Evolutionary conservation across 2,797 vertebrate genomes (phyloP).

Genomic region (Notolepis coatsorum): DNA sequence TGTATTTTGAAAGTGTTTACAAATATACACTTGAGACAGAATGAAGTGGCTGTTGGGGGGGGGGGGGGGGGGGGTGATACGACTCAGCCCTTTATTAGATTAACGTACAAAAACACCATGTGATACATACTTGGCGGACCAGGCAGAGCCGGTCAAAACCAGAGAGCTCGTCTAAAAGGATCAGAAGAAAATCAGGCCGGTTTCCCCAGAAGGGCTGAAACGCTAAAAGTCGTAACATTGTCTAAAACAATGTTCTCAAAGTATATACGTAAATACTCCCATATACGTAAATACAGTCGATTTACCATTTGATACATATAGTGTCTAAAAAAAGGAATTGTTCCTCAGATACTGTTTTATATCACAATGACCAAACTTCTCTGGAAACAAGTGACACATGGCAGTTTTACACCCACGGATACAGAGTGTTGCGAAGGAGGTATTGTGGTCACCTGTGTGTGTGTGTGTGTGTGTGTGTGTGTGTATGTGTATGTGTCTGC

Average conservation of each 20-base stretch:
- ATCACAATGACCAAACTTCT: too few relatives aligned
- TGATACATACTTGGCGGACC: conserved; percentile 45
- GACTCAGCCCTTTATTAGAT: conserved; percentile 49
- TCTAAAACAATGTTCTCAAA: not conserved
- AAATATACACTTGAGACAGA: not conserved
- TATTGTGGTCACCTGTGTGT: too few relatives aligned
- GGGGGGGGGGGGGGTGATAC: not conserved
- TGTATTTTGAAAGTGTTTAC: too few relatives aligned
- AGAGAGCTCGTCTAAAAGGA: conserved; percentile 9
- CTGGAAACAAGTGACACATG: too few relatives aligned
- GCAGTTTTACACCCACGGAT: too few relatives aligned
- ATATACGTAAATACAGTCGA: not conserved
- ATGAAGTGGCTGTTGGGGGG: not conserved
- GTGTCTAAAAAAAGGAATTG: conserved; percentile 32
- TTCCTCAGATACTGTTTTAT: conserved; percentile 13
- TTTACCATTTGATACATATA: not conserved
- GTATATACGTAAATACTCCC: not conserved
- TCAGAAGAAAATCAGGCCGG: not conserved
- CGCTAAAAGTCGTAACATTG: not conserved
- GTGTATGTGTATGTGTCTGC: too few relatives aligned
- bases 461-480: too few relatives aligned
- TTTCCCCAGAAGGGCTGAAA: not conserved
- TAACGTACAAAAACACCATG: conserved; percentile 65
- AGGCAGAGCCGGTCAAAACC: conserved; percentile 39
- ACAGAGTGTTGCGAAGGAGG: too few relatives aligned